Conservation (phyloP, 2,888 invertebrate genomes). For the Boloria selene region DNA sequence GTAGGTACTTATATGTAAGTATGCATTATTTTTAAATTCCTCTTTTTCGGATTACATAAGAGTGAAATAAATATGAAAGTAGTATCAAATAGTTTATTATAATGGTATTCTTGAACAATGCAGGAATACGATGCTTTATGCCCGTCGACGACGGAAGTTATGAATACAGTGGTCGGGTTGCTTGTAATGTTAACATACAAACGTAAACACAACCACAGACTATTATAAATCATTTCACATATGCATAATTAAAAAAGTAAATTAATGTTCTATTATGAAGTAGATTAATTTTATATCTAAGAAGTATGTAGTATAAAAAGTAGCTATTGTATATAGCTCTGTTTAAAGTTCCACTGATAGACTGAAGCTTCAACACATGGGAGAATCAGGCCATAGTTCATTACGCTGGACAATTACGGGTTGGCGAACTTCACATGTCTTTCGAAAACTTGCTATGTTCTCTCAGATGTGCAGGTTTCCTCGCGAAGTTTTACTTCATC, state of each 20-base stretch:
- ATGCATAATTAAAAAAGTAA: slow-evolving; percentile 6
- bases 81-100: slow-evolving; percentile 51
- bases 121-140: slow-evolving; percentile 58
- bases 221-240: slow-evolving; percentile 44
- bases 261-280: background rate
- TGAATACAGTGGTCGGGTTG: slow-evolving; percentile 59
- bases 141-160: slow-evolving; percentile 58
- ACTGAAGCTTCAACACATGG: too few relatives aligned
- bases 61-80: background rate
- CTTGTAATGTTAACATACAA: slow-evolving; percentile 46
- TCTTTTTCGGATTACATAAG: too few relatives aligned
- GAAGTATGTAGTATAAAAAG: background rate
- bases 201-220: slow-evolving; percentile 42
- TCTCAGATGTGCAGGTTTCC: too few relatives aligned
- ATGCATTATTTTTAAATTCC: too few relatives aligned
- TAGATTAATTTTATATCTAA: slow-evolving; percentile 6
- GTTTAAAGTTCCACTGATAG: too few relatives aligned
- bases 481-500: too few relatives aligned
- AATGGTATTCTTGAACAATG: slow-evolving; percentile 61
- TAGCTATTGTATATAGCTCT: too few relatives aligned
- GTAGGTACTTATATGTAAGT: too few relatives aligned
- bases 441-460: too few relatives aligned
- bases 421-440: too few relatives aligned
- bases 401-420: too few relatives aligned
- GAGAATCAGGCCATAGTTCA: too few relatives aligned